Evolutionary conservation across 2,888 invertebrate species (phyloP).

Genomic region (Morpho helenor): DNA sequence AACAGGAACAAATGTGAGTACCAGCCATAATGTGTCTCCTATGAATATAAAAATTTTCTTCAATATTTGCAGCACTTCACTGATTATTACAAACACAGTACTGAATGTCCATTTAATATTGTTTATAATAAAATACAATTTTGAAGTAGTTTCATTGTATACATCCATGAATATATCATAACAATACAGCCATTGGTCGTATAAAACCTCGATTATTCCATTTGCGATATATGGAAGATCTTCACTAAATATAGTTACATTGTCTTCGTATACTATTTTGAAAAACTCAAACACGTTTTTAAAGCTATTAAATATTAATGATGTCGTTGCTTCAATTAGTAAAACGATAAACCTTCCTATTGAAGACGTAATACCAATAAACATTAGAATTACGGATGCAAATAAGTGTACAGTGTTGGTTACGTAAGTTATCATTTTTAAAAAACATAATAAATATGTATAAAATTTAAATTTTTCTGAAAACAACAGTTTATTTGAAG

Average conservation of each 20-base stretch:
- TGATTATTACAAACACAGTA: constrained; percentile 37
- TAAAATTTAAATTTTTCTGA: neutral
- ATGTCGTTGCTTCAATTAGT: constrained; percentile 39
- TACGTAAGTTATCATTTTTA: constrained; percentile 59
- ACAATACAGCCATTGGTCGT: constrained; percentile 28
- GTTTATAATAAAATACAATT: constrained; percentile 33
- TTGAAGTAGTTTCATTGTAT: constrained; percentile 33
- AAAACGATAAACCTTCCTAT: constrained; percentile 59
- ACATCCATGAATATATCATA: constrained; percentile 37
- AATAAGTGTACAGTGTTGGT: constrained; percentile 53
- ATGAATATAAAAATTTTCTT: constrained; percentile 51
- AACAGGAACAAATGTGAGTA: constrained; percentile 62
- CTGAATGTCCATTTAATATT: constrained; percentile 38
- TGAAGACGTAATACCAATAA: constrained; percentile 50
- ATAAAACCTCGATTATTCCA: constrained; percentile 24
- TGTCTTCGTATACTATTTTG: constrained; percentile 69
- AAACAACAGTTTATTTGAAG: neutral
- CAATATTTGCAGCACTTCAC: constrained; percentile 47
- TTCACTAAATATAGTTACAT: constrained; percentile 56
- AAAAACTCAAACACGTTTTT: constrained; percentile 47
- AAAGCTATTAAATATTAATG: constrained; percentile 36
- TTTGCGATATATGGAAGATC: constrained; percentile 46
- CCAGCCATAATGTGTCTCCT: constrained; percentile 61
- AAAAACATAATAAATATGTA: constrained; percentile 15
- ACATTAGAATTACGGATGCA: constrained; percentile 46